phyloP scores from a whole-genome alignment of 2,113 vertebrate species.

The Sterna hirundo region DNA sequence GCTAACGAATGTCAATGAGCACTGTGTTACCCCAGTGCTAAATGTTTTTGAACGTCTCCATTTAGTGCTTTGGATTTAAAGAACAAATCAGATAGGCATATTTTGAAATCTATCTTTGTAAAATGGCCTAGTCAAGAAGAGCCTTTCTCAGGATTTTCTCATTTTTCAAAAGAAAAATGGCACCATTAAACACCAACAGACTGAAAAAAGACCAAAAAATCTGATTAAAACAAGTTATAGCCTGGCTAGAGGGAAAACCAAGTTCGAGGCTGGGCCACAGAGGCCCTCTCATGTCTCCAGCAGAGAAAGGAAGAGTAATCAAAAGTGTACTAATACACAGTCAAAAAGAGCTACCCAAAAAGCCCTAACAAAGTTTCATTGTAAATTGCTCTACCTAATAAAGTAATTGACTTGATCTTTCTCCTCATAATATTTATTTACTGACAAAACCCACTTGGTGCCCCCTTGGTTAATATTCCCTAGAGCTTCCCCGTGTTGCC shows the following conservation, averaged over 20 bases:
- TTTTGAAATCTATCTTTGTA: not conserved
- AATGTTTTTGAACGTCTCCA: not conserved
- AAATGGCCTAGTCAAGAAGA: not conserved
- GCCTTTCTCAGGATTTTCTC: not conserved
- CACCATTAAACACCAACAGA: not conserved
- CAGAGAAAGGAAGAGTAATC: not conserved
- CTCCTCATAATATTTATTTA: not conserved
- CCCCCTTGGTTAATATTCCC: not conserved
- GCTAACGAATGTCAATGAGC: not conserved
- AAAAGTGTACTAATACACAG: not conserved
- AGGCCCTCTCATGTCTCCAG: not conserved
- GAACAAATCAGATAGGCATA: not conserved
- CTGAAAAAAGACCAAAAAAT: not conserved
- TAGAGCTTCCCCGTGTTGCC: not conserved
- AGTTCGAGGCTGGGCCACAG: not conserved
- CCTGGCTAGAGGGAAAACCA: not conserved
- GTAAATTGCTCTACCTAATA: not conserved
- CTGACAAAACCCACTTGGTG: not conserved
- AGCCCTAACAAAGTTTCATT: not conserved
- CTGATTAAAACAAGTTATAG: not conserved
- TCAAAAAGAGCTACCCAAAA: not conserved
- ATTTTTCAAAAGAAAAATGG: not conserved
- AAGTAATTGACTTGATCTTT: not conserved
- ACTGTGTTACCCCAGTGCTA: not conserved
- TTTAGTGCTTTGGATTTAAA: not conserved